Evolutionary conservation across 1,140 invertebrate genomes (phyloP).

Genomic region (Oncopodura yosiiana): DNA sequence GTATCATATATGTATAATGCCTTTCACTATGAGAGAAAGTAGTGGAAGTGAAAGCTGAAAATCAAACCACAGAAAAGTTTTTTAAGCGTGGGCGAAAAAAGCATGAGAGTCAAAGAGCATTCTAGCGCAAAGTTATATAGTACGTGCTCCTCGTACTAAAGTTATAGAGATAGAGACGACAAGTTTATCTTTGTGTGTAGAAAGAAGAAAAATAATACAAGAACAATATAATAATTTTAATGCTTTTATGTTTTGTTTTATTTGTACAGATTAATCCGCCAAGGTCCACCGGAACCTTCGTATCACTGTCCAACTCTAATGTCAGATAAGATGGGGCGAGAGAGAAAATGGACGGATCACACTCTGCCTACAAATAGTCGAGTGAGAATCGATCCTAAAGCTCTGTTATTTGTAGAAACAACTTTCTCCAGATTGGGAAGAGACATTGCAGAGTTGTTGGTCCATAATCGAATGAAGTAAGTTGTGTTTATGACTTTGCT

Average conservation of each 20-base stretch:
- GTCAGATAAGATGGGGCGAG: conserved; percentile 11
- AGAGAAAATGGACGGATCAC: conserved; percentile 50
- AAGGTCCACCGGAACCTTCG: conserved; percentile 62
- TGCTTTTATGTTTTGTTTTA: conserved; percentile 4
- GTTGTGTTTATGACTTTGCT: conserved; percentile 37
- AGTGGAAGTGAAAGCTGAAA: too few relatives aligned
- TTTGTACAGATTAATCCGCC: conserved; percentile 58
- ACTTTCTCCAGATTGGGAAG: conserved; percentile 80
- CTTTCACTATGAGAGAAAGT: too few relatives aligned
- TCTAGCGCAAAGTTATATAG: background rate
- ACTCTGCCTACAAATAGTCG: conserved; percentile 52
- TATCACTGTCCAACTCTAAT: conserved; percentile 62
- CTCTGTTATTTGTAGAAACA: conserved; percentile 90
- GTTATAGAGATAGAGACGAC: background rate
- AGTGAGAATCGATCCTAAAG: conserved; percentile 75
- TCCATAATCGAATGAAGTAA: conserved; percentile 87
- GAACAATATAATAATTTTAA: background rate
- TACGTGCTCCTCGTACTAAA: background rate
- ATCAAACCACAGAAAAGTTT: too few relatives aligned
- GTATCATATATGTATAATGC: too few relatives aligned
- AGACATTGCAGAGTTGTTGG: conserved; percentile 83
- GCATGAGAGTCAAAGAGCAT: background rate
- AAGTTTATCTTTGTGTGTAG: background rate
- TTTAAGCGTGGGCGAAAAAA: background rate
- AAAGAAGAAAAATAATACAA: background rate